Base-by-base conservation (phyloP, 2,888 invertebrate species). In the Sinelater perroti region DNA sequence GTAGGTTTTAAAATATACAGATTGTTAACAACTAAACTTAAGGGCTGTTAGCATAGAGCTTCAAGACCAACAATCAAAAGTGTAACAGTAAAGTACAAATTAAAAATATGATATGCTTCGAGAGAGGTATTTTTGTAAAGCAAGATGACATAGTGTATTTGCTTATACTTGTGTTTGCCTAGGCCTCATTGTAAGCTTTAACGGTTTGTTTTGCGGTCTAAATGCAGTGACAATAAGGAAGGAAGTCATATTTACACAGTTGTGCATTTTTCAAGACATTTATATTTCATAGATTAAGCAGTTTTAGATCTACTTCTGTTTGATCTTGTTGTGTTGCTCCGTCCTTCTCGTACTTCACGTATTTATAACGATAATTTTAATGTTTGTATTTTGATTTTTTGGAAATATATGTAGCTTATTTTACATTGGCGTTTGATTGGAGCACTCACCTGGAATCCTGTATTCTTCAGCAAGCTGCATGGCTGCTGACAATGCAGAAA, bases 391-490 rank as follows among this genome's bases (percentile, higher is more conserved):
- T 18, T 31, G 14, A 35, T 13, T 50, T 28, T 8, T 36, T 36
- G n/a, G 13, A 40, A 40, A 24, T 40, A 40, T 4, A 24, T 5
- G 1, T 10, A 28, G 40, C 40, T 40, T 40, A 40, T 7, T 40
- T 40, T 24, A n/a, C 24, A 7, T 26, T 10, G 2, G 3, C 8
- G 13, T 40, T 40, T 18, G n/a, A 14, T 10, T 36, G n/a, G 5
- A 36, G 60, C 44, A 74, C 84, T 82, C 75, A 91, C 91, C 88
- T 73, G 93, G 91, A 70, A 88, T 85, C 26, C 83, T 71, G 56
- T 85, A 75, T 33, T 81, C 72, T 6, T 78, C 68, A 35, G 92
- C 90, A 10, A 89, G 71, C 54, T 83, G 74, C 45, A 93, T 74
- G 16, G 87, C 76, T 42, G 82, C 79, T 63, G 82, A 79, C 71